Conservation (phyloP, 2,797 vertebrate species). For the Saxicola maurus region DNA sequence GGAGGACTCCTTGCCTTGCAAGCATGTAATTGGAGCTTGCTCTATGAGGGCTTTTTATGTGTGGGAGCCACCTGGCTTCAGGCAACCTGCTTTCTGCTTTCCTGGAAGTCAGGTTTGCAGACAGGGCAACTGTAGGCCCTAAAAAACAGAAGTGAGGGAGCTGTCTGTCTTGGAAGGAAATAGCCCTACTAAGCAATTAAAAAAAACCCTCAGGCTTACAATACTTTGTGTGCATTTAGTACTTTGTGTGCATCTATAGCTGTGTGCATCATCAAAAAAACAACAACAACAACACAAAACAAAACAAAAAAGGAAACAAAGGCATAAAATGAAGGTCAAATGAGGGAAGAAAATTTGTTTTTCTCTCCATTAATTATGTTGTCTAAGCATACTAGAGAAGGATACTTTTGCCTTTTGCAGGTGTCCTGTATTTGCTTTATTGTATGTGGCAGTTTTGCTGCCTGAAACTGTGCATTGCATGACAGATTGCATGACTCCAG, state of each 20-base stretch:
- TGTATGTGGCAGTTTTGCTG: neutral
- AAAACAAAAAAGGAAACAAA: neutral
- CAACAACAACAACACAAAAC: no score
- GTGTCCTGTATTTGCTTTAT: neutral
- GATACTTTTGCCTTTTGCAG: neutral
- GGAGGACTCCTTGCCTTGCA: neutral
- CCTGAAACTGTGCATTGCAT: neutral
- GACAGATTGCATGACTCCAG: neutral
- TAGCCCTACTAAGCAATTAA: neutral
- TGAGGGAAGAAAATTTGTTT: neutral
- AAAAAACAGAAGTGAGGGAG: neutral
- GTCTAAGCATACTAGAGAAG: neutral
- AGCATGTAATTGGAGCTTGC: neutral
- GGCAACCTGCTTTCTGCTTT: fast-evolving
- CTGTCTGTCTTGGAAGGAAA: neutral
- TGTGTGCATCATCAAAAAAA: neutral
- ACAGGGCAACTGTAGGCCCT: neutral
- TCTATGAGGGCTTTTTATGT: fast-evolving
- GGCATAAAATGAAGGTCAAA: neutral
- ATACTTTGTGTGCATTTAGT: neutral
- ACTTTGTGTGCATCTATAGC: neutral
- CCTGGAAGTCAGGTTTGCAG: neutral
- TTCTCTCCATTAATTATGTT: neutral
- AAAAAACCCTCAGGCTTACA: neutral
- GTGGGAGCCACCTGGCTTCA: neutral